A percentile compares a stretch with the other conserved stretches of the same genome.
These are phyloP conservation scores for Nephrotoma appendiculata DNA, from an alignment of 2,888 invertebrate genomes.

Conservation along the genomic window DNA sequence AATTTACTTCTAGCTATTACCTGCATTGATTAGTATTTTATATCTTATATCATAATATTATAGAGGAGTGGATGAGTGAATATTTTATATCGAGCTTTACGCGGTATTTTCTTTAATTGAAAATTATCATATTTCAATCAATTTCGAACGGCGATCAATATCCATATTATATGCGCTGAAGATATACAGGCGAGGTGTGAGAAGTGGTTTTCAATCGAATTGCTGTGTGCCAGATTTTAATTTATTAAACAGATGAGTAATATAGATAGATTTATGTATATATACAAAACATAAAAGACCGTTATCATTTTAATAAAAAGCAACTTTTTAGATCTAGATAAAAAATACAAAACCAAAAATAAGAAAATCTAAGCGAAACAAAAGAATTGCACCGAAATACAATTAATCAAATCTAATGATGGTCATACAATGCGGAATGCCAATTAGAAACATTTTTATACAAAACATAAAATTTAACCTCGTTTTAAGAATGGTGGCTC, in stretches of 20 bases:
- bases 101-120: not conserved
- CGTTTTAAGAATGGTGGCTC: not conserved
- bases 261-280: not conserved
- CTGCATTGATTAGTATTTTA: not conserved
- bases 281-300: not conserved
- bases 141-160: not conserved
- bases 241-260: not conserved
- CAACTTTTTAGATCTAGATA: not conserved
- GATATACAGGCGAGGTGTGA: not conserved
- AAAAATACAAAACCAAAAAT: not conserved
- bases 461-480: not conserved
- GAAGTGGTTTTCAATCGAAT: not conserved
- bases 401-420: not conserved
- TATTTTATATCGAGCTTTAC: not conserved
- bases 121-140: not conserved
- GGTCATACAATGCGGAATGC: not conserved
- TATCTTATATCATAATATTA: not conserved
- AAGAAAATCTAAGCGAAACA: not conserved
- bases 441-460: not conserved
- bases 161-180: not conserved
- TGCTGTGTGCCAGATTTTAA: not conserved
- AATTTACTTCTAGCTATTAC: not conserved
- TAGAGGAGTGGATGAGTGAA: not conserved
- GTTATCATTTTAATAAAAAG: not conserved
- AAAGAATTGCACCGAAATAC: not conserved